Base-by-base conservation (phyloP, 2,797 vertebrate species). In the Taeniopygia guttata region DNA sequence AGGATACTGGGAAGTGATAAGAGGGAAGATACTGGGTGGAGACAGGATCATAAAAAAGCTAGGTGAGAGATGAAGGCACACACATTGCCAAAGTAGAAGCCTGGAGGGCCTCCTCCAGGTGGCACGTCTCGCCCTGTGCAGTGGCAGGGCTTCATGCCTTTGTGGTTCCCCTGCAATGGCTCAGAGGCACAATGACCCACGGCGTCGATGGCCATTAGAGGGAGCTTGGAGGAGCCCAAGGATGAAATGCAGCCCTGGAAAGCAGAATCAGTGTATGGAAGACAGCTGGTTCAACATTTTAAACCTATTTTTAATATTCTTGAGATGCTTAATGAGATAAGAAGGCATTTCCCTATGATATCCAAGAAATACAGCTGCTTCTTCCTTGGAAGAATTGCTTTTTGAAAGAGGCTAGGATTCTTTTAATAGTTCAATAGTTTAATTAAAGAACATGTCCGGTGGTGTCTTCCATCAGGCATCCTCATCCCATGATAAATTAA, bases 61-160 rank as follows among this genome's bases (percentile, higher is more conserved):
- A 7, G 48, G 66, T 86, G 79, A 93, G 67, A 92, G 82, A 88
- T 30, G 56, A 82, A 78, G 46, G 11, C 58, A 22, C 38, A 76
- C 16, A 22, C 18, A 20, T 23, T 30, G 59, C 11, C 70, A 55
- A 80, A 90, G 25, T 5, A n/a, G 84, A 89, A 90, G 58, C 77
- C 89, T 84, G 48, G 76, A 93, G 38, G 68, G 67, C 45, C 12
- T 82, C 8, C 55, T 88, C 8, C 0, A 0, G 25, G 18, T 69
- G 25, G 13, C 14, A 54, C 40, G 9, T 75, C 38, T 84, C 0
- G 0, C 6, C 40, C 55, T n/a, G 13, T 27, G 43, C 75, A 36
- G 2, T 0, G 2, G 45, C 0, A 0, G 23, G 34, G 21, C 43
- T 80, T 70, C 0, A 0, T 52, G 42, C 26, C 18, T 7, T 1